Base-by-base conservation (phyloP, 1,140 invertebrate genomes). In the Bactericera cockerelli region DNA sequence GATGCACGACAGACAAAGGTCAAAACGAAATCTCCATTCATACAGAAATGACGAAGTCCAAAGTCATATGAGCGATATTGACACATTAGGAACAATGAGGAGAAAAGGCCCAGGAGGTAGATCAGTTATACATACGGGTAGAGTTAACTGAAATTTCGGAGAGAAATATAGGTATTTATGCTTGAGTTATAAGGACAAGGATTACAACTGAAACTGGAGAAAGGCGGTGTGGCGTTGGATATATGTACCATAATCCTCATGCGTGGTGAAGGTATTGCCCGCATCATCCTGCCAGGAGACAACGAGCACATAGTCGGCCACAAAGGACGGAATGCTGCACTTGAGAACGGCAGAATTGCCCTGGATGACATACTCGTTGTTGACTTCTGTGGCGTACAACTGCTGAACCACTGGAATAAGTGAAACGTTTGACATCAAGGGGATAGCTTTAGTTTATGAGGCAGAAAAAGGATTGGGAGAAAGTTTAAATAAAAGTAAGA, bases 301-400 rank as follows among this genome's bases (percentile, higher is more conserved):
- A 26, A 92, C 86, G 58, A 72, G 77, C 58, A 92, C 87, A 70
- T 89, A 91, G 71, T 91, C 87, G 10, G 84, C 83, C 57, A 91
- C 87, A 72, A 88, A 92, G 68, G 82, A 84, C 19, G 89, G 89
- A 58, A 93, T 85, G 73, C 84, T 83, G 73, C 89, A 92, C 72
- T 87, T 88, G 75, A 92, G 81, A 58, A 92, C 82, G 54, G 87
- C 89, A 61, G 86, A 82, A 73, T 89, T 90, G 39, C 87, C 87
- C 61, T 83, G 75, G 67, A 90, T 90, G 36, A 89, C 86, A 73
- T 89, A 90, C 66, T 88, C 87, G 66, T 88, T 87, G 71, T 87
- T 82, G 42, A 87, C 83, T 69, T 88, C 84, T 16, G 86, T 81
- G 71, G 86, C 81, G 72, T 88, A 91, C 26, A 78, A 78, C 70